A percentile compares a stretch with the other conserved stretches of the same genome.
phyloP scores from a whole-genome alignment of 2,797 vertebrate species.

The Loris lydekkerianus region DNA sequence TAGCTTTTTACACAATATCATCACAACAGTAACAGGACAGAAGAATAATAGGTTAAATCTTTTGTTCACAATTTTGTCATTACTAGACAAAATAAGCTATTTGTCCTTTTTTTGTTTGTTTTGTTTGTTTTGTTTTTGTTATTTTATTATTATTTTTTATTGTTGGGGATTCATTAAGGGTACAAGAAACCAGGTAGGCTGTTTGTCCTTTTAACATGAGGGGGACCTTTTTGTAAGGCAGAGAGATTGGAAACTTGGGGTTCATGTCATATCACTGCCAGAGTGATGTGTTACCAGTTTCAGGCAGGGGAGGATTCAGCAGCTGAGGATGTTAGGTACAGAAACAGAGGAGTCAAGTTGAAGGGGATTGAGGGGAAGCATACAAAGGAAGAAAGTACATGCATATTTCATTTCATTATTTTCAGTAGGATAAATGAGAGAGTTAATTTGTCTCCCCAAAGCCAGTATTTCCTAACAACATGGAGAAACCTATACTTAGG shows the following conservation, averaged over 20 bases:
- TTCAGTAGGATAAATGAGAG: not conserved
- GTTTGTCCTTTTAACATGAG: not conserved
- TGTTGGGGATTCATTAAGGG: too few species aligned
- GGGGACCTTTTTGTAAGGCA: not conserved
- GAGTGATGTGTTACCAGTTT: not conserved
- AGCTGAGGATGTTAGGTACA: not conserved
- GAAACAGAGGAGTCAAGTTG: not conserved
- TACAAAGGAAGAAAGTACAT: not conserved
- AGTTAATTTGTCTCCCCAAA: slow-evolving; percentile 55
- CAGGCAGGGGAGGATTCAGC: not conserved
- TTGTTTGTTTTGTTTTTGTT: too few species aligned
- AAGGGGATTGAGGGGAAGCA: not conserved
- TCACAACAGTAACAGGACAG: not conserved
- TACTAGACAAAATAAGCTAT: not conserved
- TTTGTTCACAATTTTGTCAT: slow-evolving; percentile 4
- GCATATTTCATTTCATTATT: not conserved
- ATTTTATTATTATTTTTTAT: too few species aligned
- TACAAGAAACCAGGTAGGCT: not conserved
- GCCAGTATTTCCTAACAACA: slow-evolving; percentile 14
- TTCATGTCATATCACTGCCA: not conserved
- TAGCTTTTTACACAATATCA: not conserved
- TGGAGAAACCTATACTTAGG: not conserved
- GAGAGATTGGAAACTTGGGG: not conserved
- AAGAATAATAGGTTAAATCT: not conserved
- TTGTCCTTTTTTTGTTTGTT: not conserved